phyloP scores from a whole-genome alignment of 2,113 vertebrate genomes.

The Oenanthe oenanthe region DNA sequence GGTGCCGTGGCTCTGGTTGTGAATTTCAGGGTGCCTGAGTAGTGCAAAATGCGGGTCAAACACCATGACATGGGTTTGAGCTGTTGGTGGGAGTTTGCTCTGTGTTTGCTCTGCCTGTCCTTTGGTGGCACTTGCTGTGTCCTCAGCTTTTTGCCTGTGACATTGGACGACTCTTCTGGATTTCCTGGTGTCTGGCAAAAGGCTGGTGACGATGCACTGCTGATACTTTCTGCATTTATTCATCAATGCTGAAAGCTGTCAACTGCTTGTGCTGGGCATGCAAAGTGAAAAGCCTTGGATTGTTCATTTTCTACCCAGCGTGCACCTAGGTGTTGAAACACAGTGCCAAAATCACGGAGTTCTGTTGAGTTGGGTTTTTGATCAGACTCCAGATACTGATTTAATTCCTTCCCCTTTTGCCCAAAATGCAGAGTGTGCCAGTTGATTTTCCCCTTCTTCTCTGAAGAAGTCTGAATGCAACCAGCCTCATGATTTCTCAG shows the following conservation, averaged over 20 bases:
- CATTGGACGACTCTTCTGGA: neutral
- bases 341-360: neutral
- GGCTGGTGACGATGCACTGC: neutral
- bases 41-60: constrained; percentile 36
- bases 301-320: neutral
- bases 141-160: neutral
- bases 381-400: neutral
- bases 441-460: neutral
- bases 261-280: neutral
- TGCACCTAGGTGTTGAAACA: neutral
- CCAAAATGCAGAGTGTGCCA: neutral
- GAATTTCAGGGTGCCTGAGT: constrained; percentile 54
- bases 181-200: neutral
- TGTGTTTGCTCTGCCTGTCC: neutral
- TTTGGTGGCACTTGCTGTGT: neutral
- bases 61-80: neutral
- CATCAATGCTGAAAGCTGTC: neutral
- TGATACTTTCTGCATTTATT: neutral
- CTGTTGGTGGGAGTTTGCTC: neutral
- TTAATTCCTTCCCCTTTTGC: neutral
- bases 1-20: constrained; percentile 79
- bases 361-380: neutral
- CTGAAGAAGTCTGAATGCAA: neutral
- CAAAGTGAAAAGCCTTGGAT: neutral
- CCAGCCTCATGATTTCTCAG: neutral